Conservation (phyloP, 2,113 vertebrate species). For the Odobenus rosmarus region DNA sequence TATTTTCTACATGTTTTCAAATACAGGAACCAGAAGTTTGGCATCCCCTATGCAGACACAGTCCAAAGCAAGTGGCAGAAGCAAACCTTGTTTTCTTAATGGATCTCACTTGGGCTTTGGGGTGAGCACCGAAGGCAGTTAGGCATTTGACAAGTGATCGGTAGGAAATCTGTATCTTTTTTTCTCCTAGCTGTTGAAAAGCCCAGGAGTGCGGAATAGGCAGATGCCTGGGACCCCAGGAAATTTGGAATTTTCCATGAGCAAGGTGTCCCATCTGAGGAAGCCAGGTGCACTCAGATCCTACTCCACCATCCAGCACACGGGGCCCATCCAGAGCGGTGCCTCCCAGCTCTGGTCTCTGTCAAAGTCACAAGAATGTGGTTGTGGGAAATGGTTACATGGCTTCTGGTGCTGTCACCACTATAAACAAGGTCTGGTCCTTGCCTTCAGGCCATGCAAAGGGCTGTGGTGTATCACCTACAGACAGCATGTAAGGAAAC, state of each 20-base stretch:
- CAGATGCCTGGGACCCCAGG: background rate
- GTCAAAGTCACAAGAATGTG: conserved; percentile 51
- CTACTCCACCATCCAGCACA: background rate
- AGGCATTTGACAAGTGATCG: conserved; percentile 68
- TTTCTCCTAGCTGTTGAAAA: conserved; percentile 27
- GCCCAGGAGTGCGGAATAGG: background rate
- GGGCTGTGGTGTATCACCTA: conserved; percentile 51
- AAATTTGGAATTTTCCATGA: background rate
- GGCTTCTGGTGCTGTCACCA: conserved; percentile 58
- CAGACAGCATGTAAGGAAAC: conserved; percentile 49
- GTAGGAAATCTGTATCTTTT: conserved; percentile 39
- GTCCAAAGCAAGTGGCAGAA: background rate
- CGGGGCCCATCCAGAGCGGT: background rate
- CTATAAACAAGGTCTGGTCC: conserved; percentile 47
- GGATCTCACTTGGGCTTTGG: conserved; percentile 58
- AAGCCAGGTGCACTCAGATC: background rate
- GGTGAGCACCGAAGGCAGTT: background rate
- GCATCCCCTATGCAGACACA: background rate
- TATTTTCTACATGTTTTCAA: background rate
- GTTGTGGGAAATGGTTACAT: conserved; percentile 64
- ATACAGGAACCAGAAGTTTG: background rate
- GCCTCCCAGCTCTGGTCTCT: background rate
- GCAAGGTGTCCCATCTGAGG: fast-evolving
- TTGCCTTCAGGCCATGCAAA: background rate
- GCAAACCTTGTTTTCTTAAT: background rate